These are phyloP conservation scores for Lasioglossum oenotherae DNA, from an alignment of 2,888 invertebrate species.

Conservation along the genomic window DNA sequence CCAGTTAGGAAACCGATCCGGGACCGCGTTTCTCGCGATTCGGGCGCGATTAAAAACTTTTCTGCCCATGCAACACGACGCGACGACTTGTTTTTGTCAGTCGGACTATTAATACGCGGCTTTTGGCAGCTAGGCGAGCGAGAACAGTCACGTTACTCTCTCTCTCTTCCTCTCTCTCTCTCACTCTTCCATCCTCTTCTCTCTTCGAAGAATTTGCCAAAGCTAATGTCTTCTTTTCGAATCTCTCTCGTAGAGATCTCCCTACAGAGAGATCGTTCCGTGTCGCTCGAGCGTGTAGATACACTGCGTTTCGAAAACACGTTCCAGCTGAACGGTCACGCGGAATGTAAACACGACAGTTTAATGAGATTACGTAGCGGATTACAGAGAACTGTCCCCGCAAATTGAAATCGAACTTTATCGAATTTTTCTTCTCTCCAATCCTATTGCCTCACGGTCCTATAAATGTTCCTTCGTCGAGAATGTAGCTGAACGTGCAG, in stretches of 20 bases:
- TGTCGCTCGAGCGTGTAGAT: not conserved
- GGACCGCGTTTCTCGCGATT: not conserved
- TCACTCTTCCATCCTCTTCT: constrained; percentile 9
- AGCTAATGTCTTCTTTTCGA: not conserved
- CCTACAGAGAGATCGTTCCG: not conserved
- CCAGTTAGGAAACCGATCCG: not conserved
- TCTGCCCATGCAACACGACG: constrained; percentile 50
- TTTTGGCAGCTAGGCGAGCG: constrained; percentile 68
- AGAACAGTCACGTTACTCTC: constrained; percentile 58
- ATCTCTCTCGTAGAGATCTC: not conserved
- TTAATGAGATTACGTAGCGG: not conserved
- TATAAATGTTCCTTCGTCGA: not conserved
- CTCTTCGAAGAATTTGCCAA: constrained; percentile 25
- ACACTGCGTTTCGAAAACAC: not conserved
- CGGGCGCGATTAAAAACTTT: constrained; percentile 56
- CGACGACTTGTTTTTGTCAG: constrained; percentile 68
- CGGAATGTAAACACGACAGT: not conserved
- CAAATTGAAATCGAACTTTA: not conserved
- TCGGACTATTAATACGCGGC: constrained; percentile 69
- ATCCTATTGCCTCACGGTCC: not conserved
- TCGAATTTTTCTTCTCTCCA: not conserved
- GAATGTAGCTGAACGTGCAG: not conserved
- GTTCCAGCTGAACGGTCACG: not conserved
- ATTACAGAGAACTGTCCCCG: not conserved
- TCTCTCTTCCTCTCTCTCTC: not conserved